These are phyloP conservation scores for Anoncus sp. DNA, from an alignment of 2,888 invertebrate species.

Conservation along the genomic window DNA sequence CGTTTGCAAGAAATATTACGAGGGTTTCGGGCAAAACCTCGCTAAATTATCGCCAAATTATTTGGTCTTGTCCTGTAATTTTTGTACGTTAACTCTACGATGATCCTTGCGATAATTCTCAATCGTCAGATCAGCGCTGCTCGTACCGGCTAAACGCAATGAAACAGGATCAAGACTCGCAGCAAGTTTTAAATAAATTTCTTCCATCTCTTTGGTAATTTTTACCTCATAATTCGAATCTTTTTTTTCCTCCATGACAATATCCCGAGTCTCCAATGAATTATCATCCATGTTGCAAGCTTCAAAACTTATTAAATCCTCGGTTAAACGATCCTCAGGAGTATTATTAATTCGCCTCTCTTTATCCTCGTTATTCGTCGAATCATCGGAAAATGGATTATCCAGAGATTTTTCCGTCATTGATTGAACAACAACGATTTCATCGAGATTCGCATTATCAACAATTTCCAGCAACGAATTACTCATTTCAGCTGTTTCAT, in stretches of 20 bases:
- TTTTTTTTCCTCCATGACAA: constrained; percentile 20
- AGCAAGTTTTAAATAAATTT: constrained; percentile 80
- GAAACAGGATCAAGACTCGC: constrained; percentile 79
- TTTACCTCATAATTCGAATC: constrained; percentile 76
- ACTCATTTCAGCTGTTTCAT: constrained; percentile 25
- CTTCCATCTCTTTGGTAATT: constrained; percentile 81
- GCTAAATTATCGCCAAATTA: constrained; percentile 13
- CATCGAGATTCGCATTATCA: constrained; percentile 36
- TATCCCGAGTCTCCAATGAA: constrained; percentile 43
- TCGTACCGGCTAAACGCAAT: constrained; percentile 69
- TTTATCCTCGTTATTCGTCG: background rate
- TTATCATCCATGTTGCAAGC: constrained; percentile 73
- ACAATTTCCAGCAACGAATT: background rate
- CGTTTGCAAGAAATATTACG: background rate
- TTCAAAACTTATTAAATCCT: constrained; percentile 78
- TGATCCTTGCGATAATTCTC: constrained; percentile 80
- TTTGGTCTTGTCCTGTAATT: constrained; percentile 63
- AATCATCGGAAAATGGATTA: constrained; percentile 47
- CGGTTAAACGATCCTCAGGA: constrained; percentile 43
- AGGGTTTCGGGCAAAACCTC: background rate
- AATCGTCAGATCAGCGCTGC: constrained; percentile 77
- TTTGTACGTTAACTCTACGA: constrained; percentile 75
- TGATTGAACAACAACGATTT: constrained; percentile 34
- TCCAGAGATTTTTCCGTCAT: constrained; percentile 21
- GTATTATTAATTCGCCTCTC: background rate